A percentile compares a stretch with the other conserved stretches of the same genome.
These are phyloP conservation scores for Lasaia peninsularis DNA, from an alignment of 1,140 invertebrate species.

Conservation along the genomic window DNA sequence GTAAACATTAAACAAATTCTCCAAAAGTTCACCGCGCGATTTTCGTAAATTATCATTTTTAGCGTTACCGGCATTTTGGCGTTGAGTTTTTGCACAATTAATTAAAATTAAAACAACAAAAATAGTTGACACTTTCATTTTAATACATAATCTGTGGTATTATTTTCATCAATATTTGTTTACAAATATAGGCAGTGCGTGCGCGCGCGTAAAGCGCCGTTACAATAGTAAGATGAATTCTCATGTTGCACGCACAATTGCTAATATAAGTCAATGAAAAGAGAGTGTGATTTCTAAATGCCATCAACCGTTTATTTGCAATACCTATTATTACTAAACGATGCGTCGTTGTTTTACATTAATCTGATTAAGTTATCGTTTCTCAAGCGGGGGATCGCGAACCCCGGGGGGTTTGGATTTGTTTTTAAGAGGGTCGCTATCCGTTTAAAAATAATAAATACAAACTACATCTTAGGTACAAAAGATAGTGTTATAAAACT, in stretches of 20 bases:
- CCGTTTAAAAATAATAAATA: too few species aligned
- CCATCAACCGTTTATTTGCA: slow-evolving; percentile 31
- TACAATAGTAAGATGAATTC: slow-evolving; percentile 30
- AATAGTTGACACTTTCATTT: slow-evolving; percentile 36
- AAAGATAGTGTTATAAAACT: too few species aligned
- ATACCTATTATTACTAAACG: slow-evolving; percentile 26
- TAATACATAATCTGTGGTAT: slow-evolving; percentile 23
- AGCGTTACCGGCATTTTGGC: slow-evolving; percentile 28
- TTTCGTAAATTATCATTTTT: slow-evolving; percentile 39
- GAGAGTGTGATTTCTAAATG: slow-evolving; percentile 36
- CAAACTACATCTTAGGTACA: too few species aligned
- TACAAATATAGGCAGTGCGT: slow-evolving; percentile 29
- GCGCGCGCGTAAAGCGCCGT: slow-evolving; percentile 30
- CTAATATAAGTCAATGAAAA: slow-evolving; percentile 27
- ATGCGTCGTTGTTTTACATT: slow-evolving; percentile 4
- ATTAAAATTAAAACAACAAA: slow-evolving; percentile 36
- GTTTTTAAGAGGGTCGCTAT: too few species aligned
- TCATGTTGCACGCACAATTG: slow-evolving; percentile 25
- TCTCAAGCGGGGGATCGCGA: too few species aligned
- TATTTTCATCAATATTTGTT: slow-evolving; percentile 22
- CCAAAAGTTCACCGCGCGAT: slow-evolving; percentile 43
- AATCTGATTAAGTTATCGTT: too few species aligned
- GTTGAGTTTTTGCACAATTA: slow-evolving; percentile 27
- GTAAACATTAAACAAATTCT: slow-evolving; percentile 65
- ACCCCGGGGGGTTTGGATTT: too few species aligned